Evolutionary conservation across 2,888 invertebrate genomes (phyloP), one percentile per base, ranked within the genome.

Genomic region (Chalcosyrphus nemorum): DNA sequence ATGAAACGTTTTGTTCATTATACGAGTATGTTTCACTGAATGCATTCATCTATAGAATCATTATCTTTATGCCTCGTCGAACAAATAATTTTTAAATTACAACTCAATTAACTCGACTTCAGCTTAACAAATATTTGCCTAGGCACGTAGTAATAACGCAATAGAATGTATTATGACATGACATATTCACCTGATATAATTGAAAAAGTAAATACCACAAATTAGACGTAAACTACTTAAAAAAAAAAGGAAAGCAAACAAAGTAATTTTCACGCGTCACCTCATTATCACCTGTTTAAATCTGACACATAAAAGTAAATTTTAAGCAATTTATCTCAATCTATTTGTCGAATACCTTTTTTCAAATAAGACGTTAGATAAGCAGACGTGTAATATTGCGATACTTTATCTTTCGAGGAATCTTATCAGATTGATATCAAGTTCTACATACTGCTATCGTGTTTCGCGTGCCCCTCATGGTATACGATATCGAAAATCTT

Each of bases 361-460:
- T n/a, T 45, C 29, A 4, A 24, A 59, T 41, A 24, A n/a, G 11
- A 6, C 2, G 21, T 19, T 24, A 11, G 21, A 35, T 50, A 52
- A 47, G 15, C 4, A n/a, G 1, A 13, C 13, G 11, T 50, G 47
- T n/a, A 19, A 50, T 13, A 54, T 63, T 47, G 21, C 15, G 29
- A 45, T 61, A 17, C 19, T 19, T 29, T 61, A 52, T 38, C 38
- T 24, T 24, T 24, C 24, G 24, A 24, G 24, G 2, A 38, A 38
- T 52, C 52, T 66, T n/a, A n/a, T n/a, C n/a, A n/a, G 27, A n/a
- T 41, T 59, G 59, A 27, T 24, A 59, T 59, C 27, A 35, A 17
- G 24, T 17, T 52, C 4, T 65, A 65, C 24, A 45, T 3, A 7
- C 13, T 29, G 27, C 24, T 41, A 59, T 27, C 24, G 59, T 15